Conservation (phyloP, 2,888 invertebrate species). For the Agonopterix subpropinquella region DNA sequence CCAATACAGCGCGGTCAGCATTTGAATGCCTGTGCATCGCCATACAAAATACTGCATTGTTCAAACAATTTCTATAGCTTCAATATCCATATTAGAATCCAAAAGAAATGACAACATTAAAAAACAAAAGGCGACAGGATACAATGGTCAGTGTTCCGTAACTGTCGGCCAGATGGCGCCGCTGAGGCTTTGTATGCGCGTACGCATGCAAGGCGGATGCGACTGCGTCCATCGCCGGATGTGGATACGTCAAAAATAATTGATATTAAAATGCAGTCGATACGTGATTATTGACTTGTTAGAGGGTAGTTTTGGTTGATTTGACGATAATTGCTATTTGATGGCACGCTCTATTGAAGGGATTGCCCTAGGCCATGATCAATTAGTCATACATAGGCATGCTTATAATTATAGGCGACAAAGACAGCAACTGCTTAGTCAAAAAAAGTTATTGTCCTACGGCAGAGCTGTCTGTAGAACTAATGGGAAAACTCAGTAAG, state of each 20-base stretch:
- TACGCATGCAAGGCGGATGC: constrained; percentile 11
- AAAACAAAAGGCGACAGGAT: constrained; percentile 7
- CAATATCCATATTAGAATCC: not conserved
- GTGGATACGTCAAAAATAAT: constrained; percentile 5
- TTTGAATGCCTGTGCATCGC: too few relatives aligned
- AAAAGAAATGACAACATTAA: not conserved
- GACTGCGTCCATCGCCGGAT: constrained; percentile 6
- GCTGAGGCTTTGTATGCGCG: constrained; percentile 9
- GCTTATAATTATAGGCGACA: too few relatives aligned
- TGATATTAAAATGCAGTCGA: constrained; percentile 12
- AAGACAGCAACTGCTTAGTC: too few relatives aligned
- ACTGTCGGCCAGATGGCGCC: constrained; percentile 12
- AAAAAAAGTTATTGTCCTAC: too few relatives aligned
- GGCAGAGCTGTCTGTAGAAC: too few relatives aligned
- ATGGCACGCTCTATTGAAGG: not conserved
- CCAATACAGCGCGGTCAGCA: too few relatives aligned
- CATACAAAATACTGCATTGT: too few relatives aligned
- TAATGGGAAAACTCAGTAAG: too few relatives aligned
- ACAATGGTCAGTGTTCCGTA: constrained; percentile 8
- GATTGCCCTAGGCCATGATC: too few relatives aligned
- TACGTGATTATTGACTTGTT: not conserved
- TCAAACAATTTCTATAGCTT: too few relatives aligned
- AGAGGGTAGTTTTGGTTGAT: not conserved
- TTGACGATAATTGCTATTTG: not conserved
- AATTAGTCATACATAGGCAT: too few relatives aligned